Base-by-base conservation (phyloP, 2,797 vertebrate genomes). In the Phaenicophaeus curvirostris region DNA sequence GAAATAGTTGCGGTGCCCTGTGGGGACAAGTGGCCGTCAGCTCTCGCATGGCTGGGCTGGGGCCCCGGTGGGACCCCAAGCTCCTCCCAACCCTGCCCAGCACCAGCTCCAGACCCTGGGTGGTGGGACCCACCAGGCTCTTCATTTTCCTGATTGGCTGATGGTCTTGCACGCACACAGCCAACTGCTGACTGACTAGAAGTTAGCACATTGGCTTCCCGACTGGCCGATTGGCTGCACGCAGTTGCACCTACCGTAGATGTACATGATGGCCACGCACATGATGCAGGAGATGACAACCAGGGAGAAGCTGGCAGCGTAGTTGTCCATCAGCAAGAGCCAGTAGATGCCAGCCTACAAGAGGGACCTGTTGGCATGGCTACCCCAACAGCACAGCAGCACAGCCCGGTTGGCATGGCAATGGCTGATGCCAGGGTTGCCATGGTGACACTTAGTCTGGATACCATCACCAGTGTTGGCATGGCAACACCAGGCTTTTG, bases 271-370 rank as follows among this genome's bases (percentile, higher is more conserved):
- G 86, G 99, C 98, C 95, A 99, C 98, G 9, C 99, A 99, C 99
- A 99, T 99, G 95, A 99, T 99, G 97, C 99, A 99, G 81, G 99
- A 99, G 97, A 99, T 99, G 97, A 99, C 57, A 33, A 99, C 99
- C 96, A 99, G 92, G 79, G 99, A 99, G 98, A 99, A 99, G 96
- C 99, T 99, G 84, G 99, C 99, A 0, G 99, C 99, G 0, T 99
- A 99, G 97, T 99, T 99, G 97, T 99, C 99, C 99, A 99, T 99
- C 87, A 99, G 98, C 67, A 99, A 96, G 84, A 99, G 97, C 99
- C 99, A 99, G 96, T 99, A 99, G 95, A 99, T 99, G 90, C 99
- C 99, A 83, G 99, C 99, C 99, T 99, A 94, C 3, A 35, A 82
- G 77, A 94, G 20, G 63, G 28, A 91, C 5, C 5, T 3, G 3